A percentile compares a stretch with the other conserved stretches of the same genome.
Conservation (phyloP, 2,797 vertebrate genomes). For the Pseudotriccus pelzelni region DNA sequence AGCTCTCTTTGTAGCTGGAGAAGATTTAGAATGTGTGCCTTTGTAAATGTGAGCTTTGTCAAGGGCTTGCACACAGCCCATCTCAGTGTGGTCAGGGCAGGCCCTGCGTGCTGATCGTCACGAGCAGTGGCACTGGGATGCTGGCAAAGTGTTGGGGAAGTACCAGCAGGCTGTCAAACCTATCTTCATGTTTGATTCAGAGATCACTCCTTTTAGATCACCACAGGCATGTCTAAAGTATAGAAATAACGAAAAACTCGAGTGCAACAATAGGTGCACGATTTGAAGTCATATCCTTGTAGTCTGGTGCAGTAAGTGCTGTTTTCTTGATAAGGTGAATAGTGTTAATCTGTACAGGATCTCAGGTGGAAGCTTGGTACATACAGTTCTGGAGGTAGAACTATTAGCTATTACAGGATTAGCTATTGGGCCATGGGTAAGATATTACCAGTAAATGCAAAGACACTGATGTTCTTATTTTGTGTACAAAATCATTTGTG, state of each 20-base stretch:
- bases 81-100: background rate
- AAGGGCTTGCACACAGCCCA: background rate
- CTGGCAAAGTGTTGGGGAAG: background rate
- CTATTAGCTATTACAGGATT: background rate
- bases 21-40: background rate
- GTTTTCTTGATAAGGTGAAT: background rate
- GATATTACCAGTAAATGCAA: background rate
- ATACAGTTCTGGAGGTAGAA: background rate
- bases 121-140: background rate
- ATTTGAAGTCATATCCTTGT: background rate
- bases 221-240: background rate
- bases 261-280: background rate
- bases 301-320: background rate
- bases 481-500: background rate
- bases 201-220: background rate
- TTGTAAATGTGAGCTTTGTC: slow-evolving; percentile 25
- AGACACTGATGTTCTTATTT: background rate
- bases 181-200: background rate
- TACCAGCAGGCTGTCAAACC: background rate
- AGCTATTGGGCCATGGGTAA: background rate
- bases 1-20: slow-evolving; percentile 6
- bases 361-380: background rate
- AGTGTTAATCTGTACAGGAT: background rate
- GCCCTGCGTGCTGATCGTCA: background rate
- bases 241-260: background rate